These are phyloP conservation scores for Dusona sp. DNA, from an alignment of 2,888 invertebrate genomes.

Conservation along the genomic window DNA sequence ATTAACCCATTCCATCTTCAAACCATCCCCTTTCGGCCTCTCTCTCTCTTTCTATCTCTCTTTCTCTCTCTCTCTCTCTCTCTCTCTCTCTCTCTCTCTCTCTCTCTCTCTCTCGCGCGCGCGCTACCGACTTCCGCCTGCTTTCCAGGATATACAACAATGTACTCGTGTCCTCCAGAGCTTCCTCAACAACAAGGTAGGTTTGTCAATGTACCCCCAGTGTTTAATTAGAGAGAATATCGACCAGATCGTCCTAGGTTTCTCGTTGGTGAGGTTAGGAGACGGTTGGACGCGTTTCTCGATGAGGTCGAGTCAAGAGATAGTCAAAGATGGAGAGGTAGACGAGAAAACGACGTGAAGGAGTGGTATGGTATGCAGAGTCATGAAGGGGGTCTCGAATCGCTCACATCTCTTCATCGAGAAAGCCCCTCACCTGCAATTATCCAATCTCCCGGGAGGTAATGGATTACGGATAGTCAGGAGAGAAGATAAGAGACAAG, in stretches of 20 bases:
- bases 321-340: conserved; percentile 39
- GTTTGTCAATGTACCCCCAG: conserved; percentile 82
- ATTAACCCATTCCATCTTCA: conserved; percentile 49
- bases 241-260: conserved; percentile 72
- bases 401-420: conserved; percentile 78
- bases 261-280: conserved; percentile 62
- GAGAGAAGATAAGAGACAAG: conserved; percentile 44
- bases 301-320: conserved; percentile 61
- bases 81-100: background rate
- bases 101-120: too few relatives aligned
- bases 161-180: conserved; percentile 49
- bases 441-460: conserved; percentile 81
- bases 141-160: conserved; percentile 32
- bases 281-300: conserved; percentile 63
- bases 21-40: conserved; percentile 32
- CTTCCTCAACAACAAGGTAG: conserved; percentile 75
- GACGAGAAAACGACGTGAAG: conserved; percentile 33
- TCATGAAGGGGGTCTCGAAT: conserved; percentile 66
- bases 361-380: conserved; percentile 18
- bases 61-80: conserved; percentile 3
- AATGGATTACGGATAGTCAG: conserved; percentile 81
- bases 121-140: conserved; percentile 35
- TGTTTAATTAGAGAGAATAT: conserved; percentile 83
- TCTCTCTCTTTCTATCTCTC: conserved; percentile 21
- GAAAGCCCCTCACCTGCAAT: conserved; percentile 80